Evolutionary conservation across 2,797 vertebrate genomes (phyloP).

Genomic region (Taeniopygia guttata): DNA sequence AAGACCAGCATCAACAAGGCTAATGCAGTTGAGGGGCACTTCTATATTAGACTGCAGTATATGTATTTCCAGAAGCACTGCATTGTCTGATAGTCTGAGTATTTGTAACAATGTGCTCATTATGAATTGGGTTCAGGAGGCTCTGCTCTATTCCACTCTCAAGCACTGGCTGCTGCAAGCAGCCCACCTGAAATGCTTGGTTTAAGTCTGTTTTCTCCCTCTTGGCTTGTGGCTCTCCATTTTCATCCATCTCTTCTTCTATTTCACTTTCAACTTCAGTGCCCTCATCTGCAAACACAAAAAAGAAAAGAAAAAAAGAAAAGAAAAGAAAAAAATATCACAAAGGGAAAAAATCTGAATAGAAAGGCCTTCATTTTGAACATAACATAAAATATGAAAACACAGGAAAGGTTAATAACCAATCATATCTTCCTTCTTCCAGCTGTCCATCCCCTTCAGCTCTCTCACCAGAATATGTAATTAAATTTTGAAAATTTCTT

Average conservation of each 20-base stretch:
- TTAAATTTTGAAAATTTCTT: neutral
- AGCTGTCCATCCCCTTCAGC: neutral
- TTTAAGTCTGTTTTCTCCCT: conserved; percentile 79
- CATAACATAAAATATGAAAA: conserved; percentile 1
- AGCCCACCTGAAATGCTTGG: conserved; percentile 75
- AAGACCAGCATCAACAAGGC: conserved; percentile 68
- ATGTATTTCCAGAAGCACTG: conserved; percentile 92
- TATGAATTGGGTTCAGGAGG: conserved; percentile 88
- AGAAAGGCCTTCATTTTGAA: neutral
- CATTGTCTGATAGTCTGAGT: conserved; percentile 96
- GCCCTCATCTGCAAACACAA: conserved; percentile 74
- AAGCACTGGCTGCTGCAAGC: conserved; percentile 76
- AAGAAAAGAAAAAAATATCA: neutral
- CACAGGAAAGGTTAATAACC: neutral
- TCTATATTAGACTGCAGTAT: conserved; percentile 86
- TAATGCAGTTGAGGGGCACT: conserved; percentile 58
- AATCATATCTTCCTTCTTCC: neutral
- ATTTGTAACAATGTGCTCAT: conserved; percentile 87
- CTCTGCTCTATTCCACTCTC: conserved; percentile 84
- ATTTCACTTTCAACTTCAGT: conserved; percentile 82
- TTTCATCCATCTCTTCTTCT: conserved; percentile 81
- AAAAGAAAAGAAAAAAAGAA: neutral
- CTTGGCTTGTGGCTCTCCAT: conserved; percentile 80
- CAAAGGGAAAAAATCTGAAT: conserved; percentile 12
- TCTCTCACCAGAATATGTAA: neutral